Percentiles rank a stretch among this genome's conserved stretches.
phyloP scores from a whole-genome alignment of 2,888 invertebrate species.

The Netelia melanura region DNA sequence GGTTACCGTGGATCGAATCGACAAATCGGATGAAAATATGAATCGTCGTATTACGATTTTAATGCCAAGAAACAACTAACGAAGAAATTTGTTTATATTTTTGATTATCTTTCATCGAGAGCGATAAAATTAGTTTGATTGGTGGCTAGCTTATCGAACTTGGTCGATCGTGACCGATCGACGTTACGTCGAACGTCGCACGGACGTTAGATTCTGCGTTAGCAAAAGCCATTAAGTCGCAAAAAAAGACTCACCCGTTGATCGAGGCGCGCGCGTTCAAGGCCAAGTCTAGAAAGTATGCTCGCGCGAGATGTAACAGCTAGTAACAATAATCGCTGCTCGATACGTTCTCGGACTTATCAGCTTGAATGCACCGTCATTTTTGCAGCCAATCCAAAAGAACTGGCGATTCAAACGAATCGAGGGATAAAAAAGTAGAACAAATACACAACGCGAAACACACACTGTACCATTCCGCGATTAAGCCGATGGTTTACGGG shows the following conservation, averaged over 20 bases:
- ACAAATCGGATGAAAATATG: no score
- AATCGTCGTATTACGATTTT: no score
- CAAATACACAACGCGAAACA: conserved; percentile 28
- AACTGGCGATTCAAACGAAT: conserved; percentile 1
- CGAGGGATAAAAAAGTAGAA: conserved; percentile 12
- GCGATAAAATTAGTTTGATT: no score
- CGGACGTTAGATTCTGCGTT: not conserved
- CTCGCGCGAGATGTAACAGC: not conserved
- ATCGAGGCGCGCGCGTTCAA: conserved; percentile 5
- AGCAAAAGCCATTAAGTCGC: not conserved
- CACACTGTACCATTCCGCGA: conserved; percentile 4
- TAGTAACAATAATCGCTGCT: no score
- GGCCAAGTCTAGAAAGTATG: conserved; percentile 24
- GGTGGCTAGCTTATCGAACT: no score
- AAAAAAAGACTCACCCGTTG: conserved; percentile 39
- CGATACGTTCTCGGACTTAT: not conserved
- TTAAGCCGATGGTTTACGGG: conserved; percentile 29
- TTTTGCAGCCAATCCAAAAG: conserved; percentile 17
- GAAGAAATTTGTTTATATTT: no score
- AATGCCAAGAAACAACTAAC: no score
- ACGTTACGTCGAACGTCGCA: not conserved
- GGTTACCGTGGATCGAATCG: no score
- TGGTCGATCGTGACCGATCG: not conserved
- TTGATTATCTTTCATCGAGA: no score
- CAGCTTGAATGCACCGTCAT: not conserved